These are phyloP conservation scores for Scotopteryx bipunctaria DNA, from an alignment of 2,888 invertebrate species.

Conservation along the genomic window DNA sequence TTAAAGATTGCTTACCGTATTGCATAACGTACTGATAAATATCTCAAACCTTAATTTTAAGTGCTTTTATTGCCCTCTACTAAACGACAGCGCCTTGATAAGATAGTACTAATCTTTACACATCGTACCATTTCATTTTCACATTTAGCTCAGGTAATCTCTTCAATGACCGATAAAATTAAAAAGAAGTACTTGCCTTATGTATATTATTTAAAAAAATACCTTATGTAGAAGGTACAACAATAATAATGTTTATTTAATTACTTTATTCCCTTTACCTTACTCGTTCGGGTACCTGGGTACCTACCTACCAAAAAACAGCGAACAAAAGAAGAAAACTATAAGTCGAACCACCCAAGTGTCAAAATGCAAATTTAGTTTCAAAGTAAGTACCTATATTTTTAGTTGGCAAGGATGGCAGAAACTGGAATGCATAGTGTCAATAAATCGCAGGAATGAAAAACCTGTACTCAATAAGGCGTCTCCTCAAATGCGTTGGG, in stretches of 20 bases:
- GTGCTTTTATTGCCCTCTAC: conserved; percentile 24
- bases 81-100: conserved; percentile 35
- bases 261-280: too few species aligned
- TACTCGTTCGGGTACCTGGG: too few species aligned
- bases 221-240: too few species aligned
- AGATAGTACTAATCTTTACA: conserved; percentile 42
- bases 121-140: conserved; percentile 45
- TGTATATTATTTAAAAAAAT: too few species aligned
- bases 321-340: not conserved
- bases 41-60: not conserved
- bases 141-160: conserved; percentile 29
- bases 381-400: conserved; percentile 22
- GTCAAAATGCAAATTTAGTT: conserved; percentile 7
- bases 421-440: conserved; percentile 33
- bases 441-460: conserved; percentile 54
- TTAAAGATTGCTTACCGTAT: not conserved
- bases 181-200: too few species aligned
- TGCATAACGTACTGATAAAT: not conserved
- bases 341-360: conserved; percentile 3
- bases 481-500: conserved; percentile 65
- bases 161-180: conserved; percentile 19
- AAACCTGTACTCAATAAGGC: conserved; percentile 38
- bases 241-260: too few species aligned
- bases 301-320: too few species aligned
- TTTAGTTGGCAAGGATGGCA: conserved; percentile 27